Evolutionary conservation across 1,140 invertebrate genomes (phyloP).

Genomic region (Drosophila kanapiae): DNA sequence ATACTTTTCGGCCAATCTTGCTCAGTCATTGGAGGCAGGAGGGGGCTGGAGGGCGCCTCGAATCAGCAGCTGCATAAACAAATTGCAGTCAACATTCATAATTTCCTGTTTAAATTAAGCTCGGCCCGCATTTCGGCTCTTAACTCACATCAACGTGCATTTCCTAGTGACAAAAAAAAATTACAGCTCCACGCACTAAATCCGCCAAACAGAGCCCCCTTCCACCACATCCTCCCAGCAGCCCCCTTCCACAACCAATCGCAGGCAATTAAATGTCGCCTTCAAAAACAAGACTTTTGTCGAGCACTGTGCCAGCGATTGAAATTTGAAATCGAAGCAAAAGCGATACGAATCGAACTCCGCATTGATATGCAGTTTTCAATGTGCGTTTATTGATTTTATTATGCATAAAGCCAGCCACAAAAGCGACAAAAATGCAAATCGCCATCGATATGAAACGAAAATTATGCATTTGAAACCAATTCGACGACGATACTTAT

Average conservation of each 20-base stretch:
- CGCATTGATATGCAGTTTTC: conserved; percentile 69
- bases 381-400: conserved; percentile 81
- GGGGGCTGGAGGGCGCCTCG: conserved; percentile 16
- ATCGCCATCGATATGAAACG: conserved; percentile 74
- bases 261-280: conserved; percentile 79
- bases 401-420: conserved; percentile 79
- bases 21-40: conserved; percentile 24
- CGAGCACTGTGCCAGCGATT: conserved; percentile 37
- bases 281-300: conserved; percentile 68
- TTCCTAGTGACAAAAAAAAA: conserved; percentile 81
- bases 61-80: conserved; percentile 82
- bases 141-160: conserved; percentile 77
- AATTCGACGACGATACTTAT: conserved; percentile 60
- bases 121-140: conserved; percentile 65
- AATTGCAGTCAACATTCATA: conserved; percentile 84
- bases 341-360: conserved; percentile 40
- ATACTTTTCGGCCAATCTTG: conserved; percentile 67
- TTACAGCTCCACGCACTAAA: conserved; percentile 62
- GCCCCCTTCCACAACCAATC: conserved; percentile 32
- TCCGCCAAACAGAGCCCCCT: conserved; percentile 32
- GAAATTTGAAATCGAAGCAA: conserved; percentile 28
- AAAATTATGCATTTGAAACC: conserved; percentile 80
- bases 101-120: conserved; percentile 84
- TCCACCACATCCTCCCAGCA: neutral
- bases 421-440: conserved; percentile 79